These are phyloP conservation scores for Eristalinus sepulchralis DNA, from an alignment of 2,888 invertebrate genomes.

Conservation along the genomic window DNA sequence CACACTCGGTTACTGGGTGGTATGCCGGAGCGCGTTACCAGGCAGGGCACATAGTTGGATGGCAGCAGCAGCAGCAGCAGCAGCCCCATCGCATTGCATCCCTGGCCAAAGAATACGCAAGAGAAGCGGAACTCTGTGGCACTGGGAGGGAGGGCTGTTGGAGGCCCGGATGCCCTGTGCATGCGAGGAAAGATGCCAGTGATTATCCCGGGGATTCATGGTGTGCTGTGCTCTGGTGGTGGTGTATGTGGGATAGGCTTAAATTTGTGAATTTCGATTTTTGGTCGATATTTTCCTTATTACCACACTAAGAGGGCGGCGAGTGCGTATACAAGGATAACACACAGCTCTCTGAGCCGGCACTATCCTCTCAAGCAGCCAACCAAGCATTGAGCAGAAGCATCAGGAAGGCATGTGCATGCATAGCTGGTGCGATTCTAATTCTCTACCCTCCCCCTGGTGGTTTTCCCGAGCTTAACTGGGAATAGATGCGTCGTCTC, in stretches of 20 bases:
- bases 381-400: background rate
- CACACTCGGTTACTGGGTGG: constrained; percentile 19
- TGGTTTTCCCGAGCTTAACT: constrained; percentile 53
- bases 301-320: constrained; percentile 3
- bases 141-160: background rate
- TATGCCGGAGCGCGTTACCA: constrained; percentile 25
- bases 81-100: background rate
- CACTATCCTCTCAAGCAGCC: constrained; percentile 23
- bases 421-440: constrained; percentile 29
- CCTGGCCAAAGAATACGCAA: constrained; percentile 35
- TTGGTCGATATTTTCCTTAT: constrained; percentile 56
- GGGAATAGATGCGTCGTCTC: constrained; percentile 35
- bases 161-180: background rate
- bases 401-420: background rate
- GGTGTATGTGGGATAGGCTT: background rate
- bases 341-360: constrained; percentile 9
- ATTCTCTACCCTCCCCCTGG: constrained; percentile 12
- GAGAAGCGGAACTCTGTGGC: constrained; percentile 20
- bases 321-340: constrained; percentile 49
- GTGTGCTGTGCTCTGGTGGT: constrained; percentile 6
- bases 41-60: background rate
- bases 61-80: background rate
- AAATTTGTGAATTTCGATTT: constrained; percentile 44
- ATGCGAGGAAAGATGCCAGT: constrained; percentile 35
- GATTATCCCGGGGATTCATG: constrained; percentile 38